Evolutionary conservation across 2,797 vertebrate species (phyloP), one percentile per base, ranked within the genome.

Genomic region (Naso thynnoides): DNA sequence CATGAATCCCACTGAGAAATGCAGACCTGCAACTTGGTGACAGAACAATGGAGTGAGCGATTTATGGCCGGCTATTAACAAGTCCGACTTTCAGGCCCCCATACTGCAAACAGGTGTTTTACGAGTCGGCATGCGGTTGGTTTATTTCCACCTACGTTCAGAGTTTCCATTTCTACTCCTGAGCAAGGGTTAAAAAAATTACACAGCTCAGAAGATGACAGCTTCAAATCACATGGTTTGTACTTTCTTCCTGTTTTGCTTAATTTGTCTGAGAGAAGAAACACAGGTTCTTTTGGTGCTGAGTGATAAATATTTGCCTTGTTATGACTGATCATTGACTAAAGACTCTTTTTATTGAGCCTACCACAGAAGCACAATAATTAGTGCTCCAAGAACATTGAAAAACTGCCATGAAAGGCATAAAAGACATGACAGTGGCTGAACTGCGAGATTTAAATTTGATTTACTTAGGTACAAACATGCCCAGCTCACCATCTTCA

Each of bases 71-170:
- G 86, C 90, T 82, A 90, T 94, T 92, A 94, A 94, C 88, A 86
- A 87, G 87, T 86, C 73, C 75, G 64, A 89, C 88, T 91, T 88
- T 93, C 77, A 85, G 86, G 86, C 84, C 90, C 78, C 71, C 72
- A 62, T 78, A 75, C 89, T 89, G 79, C 86, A 92, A 93, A 95
- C 92, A 94, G 92, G 92, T 94, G 93, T 94, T 94, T 92, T 86
- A 92, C 75, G 88, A 92, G 86, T 79, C 70, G 47, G 71, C 83
- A 86, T 81, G 76, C 86, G 88, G 83, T 87, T 84, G 89, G 83
- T 88, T 87, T 85, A 82, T 83, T 86, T 78, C 81, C 66, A 76
- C 23, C 63, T 54, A 73, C 78, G 76, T 76, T 74, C 56, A 36
- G 61, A 78, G 70, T 82, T 77, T 70, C 61, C 67, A 74, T 85